Conservation (phyloP, 2,888 invertebrate genomes). For the Stenodera caucasica region DNA sequence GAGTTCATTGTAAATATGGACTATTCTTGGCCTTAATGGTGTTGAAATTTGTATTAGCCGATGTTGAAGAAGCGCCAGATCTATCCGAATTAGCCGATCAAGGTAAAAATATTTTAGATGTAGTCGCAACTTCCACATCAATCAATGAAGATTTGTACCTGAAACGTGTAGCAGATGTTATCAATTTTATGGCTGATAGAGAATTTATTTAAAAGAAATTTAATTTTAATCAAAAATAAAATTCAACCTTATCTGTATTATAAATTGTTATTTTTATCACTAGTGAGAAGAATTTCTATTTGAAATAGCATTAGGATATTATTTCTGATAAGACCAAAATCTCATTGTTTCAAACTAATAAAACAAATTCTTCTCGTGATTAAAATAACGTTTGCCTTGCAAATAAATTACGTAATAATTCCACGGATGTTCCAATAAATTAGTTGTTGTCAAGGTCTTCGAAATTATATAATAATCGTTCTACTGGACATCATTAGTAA, state of each 20-base stretch:
- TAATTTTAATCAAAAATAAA: no score
- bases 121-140: not conserved
- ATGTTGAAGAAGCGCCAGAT: not conserved
- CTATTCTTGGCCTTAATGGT: slow-evolving; percentile 28
- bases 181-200: slow-evolving; percentile 11
- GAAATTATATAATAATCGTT: no score
- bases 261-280: not conserved
- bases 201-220: slow-evolving; percentile 14
- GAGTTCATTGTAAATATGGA: slow-evolving; percentile 32
- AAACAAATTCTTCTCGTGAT: no score
- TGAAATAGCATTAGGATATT: not conserved
- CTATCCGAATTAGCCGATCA: slow-evolving; percentile 11
- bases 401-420: no score
- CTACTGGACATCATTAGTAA: no score
- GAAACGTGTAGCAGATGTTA: slow-evolving; percentile 14
- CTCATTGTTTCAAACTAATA: not conserved
- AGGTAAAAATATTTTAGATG: slow-evolving; percentile 10
- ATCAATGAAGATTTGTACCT: slow-evolving; percentile 5
- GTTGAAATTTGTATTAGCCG: slow-evolving; percentile 18
- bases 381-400: no score
- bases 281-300: not conserved
- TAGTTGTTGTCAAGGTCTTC: no score
- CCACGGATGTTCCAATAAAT: no score
- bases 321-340: not conserved
- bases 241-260: not conserved